Evolutionary conservation across 1,140 invertebrate species (phyloP), one percentile per base, ranked within the genome.

Genomic region (Drosophila littoralis): DNA sequence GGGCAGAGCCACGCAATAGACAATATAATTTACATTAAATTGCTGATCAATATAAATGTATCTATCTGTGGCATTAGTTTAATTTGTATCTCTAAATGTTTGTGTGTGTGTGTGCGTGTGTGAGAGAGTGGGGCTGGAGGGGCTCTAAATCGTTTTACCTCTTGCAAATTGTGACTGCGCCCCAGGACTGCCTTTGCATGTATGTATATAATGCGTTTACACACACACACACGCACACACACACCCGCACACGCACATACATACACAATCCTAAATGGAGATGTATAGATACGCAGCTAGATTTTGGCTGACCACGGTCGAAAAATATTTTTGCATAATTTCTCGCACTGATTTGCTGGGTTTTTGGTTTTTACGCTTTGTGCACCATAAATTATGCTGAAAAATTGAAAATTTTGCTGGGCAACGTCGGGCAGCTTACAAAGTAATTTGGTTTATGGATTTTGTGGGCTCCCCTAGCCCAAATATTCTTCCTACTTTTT

Each of bases 11-110:
- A 76, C 57, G 57, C 50, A 79, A 88, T 76, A 88, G 76, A 77
- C 84, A 79, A 82, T 88, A 88, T 89, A 88, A 89, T 89, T 89
- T 88, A 89, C 84, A 88, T 88, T 89, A 89, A 88, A 88, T 89
- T 83, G 77, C 83, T 89, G 79, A 89, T 88, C 83, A 88, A 89
- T 88, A 89, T 80, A 88, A 83, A 88, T 88, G 84, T 88, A 89
- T 89, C 77, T 81, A 73, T 61, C 66, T 55, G 17, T 75, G 67
- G 79, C 72, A 86, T 88, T 86, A 86, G 83, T 86, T 86, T 83
- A 86, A 86, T 88, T 86, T 88, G 82, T 82, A 88, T 67, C 28
- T 58, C 6, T 35, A 33, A 12, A 36, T 50, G 13, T 28, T 1
- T 40, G 1, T 12, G n/a, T 52, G 7, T 28, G 2, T 32, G 42